A percentile compares a stretch with the other conserved stretches of the same genome.
Evolutionary conservation across 2,888 invertebrate species (phyloP).

Genomic region (Elysia crispata): DNA sequence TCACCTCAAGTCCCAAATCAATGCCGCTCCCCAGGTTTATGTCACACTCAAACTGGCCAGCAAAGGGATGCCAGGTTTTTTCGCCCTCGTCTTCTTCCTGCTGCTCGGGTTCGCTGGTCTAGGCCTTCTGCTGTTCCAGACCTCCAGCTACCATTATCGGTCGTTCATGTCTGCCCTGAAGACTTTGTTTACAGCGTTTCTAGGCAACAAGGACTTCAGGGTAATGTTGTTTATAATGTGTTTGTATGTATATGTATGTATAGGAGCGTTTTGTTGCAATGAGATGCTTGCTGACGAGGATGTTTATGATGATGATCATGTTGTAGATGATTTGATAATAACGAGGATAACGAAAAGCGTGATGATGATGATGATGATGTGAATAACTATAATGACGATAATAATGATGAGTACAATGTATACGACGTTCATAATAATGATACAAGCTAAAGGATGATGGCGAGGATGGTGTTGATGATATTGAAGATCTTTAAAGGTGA

Average conservation of each 20-base stretch:
- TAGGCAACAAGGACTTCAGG: slow-evolving; percentile 63
- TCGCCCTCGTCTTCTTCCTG: slow-evolving; percentile 57
- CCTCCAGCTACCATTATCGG: slow-evolving; percentile 58
- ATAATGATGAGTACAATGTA: too few species aligned
- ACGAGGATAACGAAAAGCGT: too few species aligned
- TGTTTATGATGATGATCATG: too few species aligned
- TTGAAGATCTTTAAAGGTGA: too few species aligned
- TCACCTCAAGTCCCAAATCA: background rate
- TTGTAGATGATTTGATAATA: too few species aligned
- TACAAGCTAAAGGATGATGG: too few species aligned
- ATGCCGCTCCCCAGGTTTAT: slow-evolving; percentile 53
- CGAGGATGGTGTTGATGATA: too few species aligned
- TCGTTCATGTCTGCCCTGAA: slow-evolving; percentile 57
- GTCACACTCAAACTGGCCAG: slow-evolving; percentile 59
- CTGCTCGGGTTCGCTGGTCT: slow-evolving; percentile 58
- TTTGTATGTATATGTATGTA: background rate
- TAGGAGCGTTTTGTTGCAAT: too few species aligned
- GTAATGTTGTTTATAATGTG: slow-evolving; percentile 3
- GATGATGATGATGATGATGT: too few species aligned
- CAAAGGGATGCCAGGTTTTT: slow-evolving; percentile 60
- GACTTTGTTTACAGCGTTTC: slow-evolving; percentile 63
- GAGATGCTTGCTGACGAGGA: too few species aligned
- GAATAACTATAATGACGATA: too few species aligned
- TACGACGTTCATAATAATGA: too few species aligned
- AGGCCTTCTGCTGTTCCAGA: slow-evolving; percentile 61